Conservation (phyloP, 1,140 invertebrate genomes). For the Aphelenchoides fujianensis region DNA sequence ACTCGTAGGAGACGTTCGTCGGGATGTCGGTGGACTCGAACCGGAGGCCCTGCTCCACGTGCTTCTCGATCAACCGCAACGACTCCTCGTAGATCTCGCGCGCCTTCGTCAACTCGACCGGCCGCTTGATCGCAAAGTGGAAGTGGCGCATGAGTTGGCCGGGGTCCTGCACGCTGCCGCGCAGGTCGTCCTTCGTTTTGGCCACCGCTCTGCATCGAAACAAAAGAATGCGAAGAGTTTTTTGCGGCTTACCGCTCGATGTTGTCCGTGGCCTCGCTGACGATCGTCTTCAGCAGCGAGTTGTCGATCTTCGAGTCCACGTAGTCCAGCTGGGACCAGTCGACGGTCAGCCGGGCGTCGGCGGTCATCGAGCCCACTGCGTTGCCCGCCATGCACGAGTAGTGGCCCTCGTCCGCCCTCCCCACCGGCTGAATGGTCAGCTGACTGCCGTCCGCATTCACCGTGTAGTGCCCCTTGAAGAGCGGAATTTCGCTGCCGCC, state of each 20-base stretch:
- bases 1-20: slow-evolving; percentile 60
- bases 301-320: slow-evolving; percentile 47
- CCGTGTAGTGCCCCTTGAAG: slow-evolving; percentile 49
- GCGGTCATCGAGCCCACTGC: slow-evolving; percentile 55
- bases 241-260: slow-evolving; percentile 54
- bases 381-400: slow-evolving; percentile 61
- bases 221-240: neutral
- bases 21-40: slow-evolving; percentile 43
- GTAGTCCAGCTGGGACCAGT: slow-evolving; percentile 39
- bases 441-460: slow-evolving; percentile 50
- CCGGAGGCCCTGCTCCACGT: slow-evolving; percentile 56
- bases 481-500: slow-evolving; percentile 58
- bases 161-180: slow-evolving; percentile 24
- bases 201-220: slow-evolving; percentile 43
- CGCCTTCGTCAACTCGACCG: slow-evolving; percentile 54
- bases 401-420: slow-evolving; percentile 45
- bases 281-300: slow-evolving; percentile 50
- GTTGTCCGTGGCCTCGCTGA: slow-evolving; percentile 54
- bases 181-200: slow-evolving; percentile 47
- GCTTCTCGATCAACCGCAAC: slow-evolving; percentile 57
- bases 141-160: slow-evolving; percentile 55
- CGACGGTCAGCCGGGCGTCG: slow-evolving; percentile 43
- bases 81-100: slow-evolving; percentile 61
- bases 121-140: slow-evolving; percentile 54
- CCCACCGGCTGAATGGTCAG: slow-evolving; percentile 42